Conservation (phyloP, 2,888 invertebrate genomes). For the Hypomecis punctinalis region DNA sequence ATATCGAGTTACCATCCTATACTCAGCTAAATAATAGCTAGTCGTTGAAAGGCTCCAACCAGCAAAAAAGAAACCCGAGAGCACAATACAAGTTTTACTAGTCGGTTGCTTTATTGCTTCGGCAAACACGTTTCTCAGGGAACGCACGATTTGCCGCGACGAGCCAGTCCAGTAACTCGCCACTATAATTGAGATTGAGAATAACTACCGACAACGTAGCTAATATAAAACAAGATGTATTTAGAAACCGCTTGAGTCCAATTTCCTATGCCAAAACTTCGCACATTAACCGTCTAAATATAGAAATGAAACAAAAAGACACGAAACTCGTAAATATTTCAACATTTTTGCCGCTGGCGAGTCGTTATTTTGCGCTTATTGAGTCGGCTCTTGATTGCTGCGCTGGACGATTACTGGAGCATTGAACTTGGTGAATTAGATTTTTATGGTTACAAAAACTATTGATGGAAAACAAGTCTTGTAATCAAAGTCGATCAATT, state of each 20-base stretch:
- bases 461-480: constrained; percentile 39
- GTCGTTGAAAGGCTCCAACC: constrained; percentile 47
- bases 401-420: constrained; percentile 68
- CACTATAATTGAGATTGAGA: constrained; percentile 60
- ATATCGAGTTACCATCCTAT: constrained; percentile 57
- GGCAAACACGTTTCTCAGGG: constrained; percentile 70
- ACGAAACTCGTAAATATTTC: constrained; percentile 74
- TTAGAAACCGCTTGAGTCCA: constrained; percentile 56
- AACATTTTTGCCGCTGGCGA: constrained; percentile 70
- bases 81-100: constrained; percentile 72
- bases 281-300: constrained; percentile 61
- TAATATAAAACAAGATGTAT: constrained; percentile 62
- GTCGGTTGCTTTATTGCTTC: constrained; percentile 73
- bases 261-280: constrained; percentile 57
- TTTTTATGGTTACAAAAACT: constrained; percentile 45
- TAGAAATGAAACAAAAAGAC: constrained; percentile 70
- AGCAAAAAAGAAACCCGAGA: constrained; percentile 60
- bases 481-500: constrained; percentile 34
- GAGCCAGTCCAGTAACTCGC: constrained; percentile 52
- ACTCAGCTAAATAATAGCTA: constrained; percentile 48
- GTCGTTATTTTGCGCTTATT: constrained; percentile 75
- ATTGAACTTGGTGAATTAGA: constrained; percentile 70
- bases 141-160: constrained; percentile 69
- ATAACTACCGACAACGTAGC: constrained; percentile 52
- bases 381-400: constrained; percentile 69